phyloP scores from a whole-genome alignment of 2,888 invertebrate genomes.

The Stramonita haemastoma region DNA sequence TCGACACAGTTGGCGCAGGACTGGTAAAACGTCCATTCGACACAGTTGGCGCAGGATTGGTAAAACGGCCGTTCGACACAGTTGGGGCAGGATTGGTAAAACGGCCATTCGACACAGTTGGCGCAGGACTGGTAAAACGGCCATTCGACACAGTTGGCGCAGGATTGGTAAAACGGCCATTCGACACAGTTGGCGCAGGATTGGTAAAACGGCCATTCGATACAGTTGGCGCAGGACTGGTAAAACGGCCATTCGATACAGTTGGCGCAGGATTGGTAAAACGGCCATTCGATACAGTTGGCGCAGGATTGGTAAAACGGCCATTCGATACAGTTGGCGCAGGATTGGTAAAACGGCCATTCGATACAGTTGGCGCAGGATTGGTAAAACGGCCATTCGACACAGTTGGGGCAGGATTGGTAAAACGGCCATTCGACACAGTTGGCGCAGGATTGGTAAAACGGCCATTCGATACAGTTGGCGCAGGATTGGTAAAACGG shows the following conservation, averaged over 20 bases:
- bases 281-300: slow-evolving; percentile 33
- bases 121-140: slow-evolving; percentile 38
- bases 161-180: slow-evolving; percentile 39
- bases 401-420: slow-evolving; percentile 16
- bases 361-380: slow-evolving; percentile 39
- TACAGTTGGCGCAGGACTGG: slow-evolving; percentile 19
- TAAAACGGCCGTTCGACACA: slow-evolving; percentile 39
- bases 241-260: slow-evolving; percentile 41
- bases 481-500: slow-evolving; percentile 40
- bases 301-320: slow-evolving; percentile 37
- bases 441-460: slow-evolving; percentile 41
- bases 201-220: slow-evolving; percentile 37
- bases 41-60: slow-evolving; percentile 29
- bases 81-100: slow-evolving; percentile 32
- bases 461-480: slow-evolving; percentile 27
- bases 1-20: slow-evolving; percentile 19
- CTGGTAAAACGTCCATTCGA: slow-evolving; percentile 39
- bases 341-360: slow-evolving; percentile 39
- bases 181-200: slow-evolving; percentile 38
- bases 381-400: slow-evolving; percentile 42
- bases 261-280: slow-evolving; percentile 40
- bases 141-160: slow-evolving; percentile 36
- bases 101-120: slow-evolving; percentile 17
- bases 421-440: slow-evolving; percentile 39
- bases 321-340: slow-evolving; percentile 33